Evolutionary conservation across 2,113 vertebrate species (phyloP).

Genomic region (Antennarius striatus): DNA sequence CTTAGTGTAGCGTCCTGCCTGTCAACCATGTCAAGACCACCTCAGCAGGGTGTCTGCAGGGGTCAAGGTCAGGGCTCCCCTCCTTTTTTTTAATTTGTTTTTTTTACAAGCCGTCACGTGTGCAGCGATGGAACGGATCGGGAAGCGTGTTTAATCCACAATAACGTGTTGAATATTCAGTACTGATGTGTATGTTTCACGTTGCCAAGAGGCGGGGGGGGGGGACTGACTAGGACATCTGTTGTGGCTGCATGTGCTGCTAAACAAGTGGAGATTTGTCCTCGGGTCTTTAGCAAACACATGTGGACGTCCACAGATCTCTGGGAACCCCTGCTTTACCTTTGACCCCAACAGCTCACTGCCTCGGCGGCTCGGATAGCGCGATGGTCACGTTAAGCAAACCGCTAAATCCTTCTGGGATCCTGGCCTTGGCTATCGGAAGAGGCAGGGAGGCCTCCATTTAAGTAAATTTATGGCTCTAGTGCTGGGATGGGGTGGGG

Average conservation of each 20-base stretch:
- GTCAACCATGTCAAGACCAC: slow-evolving; percentile 55
- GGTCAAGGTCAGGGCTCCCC: slow-evolving; percentile 32
- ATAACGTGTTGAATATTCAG: not conserved
- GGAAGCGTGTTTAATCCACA: slow-evolving; percentile 5
- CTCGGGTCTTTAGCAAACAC: slow-evolving; percentile 31
- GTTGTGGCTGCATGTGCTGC: slow-evolving; percentile 25
- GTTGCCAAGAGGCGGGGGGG: slow-evolving; percentile 5
- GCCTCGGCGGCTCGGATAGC: slow-evolving; percentile 32
- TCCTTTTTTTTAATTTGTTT: too few relatives aligned
- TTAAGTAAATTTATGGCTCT: slow-evolving; percentile 68
- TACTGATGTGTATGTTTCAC: not conserved
- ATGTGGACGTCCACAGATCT: slow-evolving; percentile 31
- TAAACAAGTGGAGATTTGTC: slow-evolving; percentile 40
- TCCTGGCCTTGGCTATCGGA: slow-evolving; percentile 49
- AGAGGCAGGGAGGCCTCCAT: slow-evolving; percentile 46
- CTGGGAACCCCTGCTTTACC: slow-evolving; percentile 45
- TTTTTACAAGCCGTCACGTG: slow-evolving; percentile 42
- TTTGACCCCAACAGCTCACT: slow-evolving; percentile 21
- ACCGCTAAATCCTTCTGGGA: slow-evolving; percentile 33
- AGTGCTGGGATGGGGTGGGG: slow-evolving; percentile 26
- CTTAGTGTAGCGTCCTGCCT: slow-evolving; percentile 27
- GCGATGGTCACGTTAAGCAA: slow-evolving; percentile 30
- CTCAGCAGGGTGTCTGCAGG: slow-evolving; percentile 36
- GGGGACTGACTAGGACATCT: slow-evolving; percentile 28
- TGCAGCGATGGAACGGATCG: slow-evolving; percentile 29